phyloP scores from a whole-genome alignment of 2,113 vertebrate species.

The Excalfactoria chinensis region DNA sequence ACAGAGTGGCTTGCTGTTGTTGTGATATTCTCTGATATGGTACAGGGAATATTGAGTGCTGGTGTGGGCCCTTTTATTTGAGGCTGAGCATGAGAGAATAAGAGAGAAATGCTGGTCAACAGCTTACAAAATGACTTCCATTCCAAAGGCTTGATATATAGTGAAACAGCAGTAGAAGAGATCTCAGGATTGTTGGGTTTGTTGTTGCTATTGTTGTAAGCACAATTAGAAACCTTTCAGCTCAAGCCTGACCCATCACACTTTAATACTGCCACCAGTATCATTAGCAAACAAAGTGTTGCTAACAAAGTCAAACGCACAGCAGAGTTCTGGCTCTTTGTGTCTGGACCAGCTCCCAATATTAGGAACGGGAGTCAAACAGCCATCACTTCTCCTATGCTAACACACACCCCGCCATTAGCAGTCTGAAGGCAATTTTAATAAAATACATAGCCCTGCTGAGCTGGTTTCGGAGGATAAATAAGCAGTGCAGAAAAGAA shows the following conservation, averaged over 20 bases:
- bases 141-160: not conserved
- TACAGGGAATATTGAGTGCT: slow-evolving; percentile 2
- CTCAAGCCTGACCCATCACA: slow-evolving; percentile 64
- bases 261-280: slow-evolving; percentile 65
- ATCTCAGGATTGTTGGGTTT: not conserved
- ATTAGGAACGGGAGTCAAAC: slow-evolving; percentile 70
- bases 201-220: slow-evolving; percentile 30
- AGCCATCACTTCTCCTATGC: slow-evolving; percentile 68
- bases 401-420: slow-evolving; percentile 74
- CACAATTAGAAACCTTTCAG: slow-evolving; percentile 56
- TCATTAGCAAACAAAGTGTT: slow-evolving; percentile 66
- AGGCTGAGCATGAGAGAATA: not conserved
- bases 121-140: slow-evolving; percentile 21
- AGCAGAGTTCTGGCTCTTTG: slow-evolving; percentile 75
- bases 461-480: slow-evolving; percentile 78
- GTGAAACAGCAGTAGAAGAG: slow-evolving; percentile 18
- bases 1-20: slow-evolving; percentile 26
- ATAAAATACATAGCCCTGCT: slow-evolving; percentile 79
- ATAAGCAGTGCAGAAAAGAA: slow-evolving; percentile 75
- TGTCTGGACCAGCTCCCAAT: slow-evolving; percentile 73
- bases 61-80: not conserved
- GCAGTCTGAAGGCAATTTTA: slow-evolving; percentile 82
- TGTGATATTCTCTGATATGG: not conserved
- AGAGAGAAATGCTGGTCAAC: not conserved
- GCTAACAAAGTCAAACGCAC: slow-evolving; percentile 70